Conservation (phyloP, 2,797 vertebrate species). For the Centropyge bicolor region DNA sequence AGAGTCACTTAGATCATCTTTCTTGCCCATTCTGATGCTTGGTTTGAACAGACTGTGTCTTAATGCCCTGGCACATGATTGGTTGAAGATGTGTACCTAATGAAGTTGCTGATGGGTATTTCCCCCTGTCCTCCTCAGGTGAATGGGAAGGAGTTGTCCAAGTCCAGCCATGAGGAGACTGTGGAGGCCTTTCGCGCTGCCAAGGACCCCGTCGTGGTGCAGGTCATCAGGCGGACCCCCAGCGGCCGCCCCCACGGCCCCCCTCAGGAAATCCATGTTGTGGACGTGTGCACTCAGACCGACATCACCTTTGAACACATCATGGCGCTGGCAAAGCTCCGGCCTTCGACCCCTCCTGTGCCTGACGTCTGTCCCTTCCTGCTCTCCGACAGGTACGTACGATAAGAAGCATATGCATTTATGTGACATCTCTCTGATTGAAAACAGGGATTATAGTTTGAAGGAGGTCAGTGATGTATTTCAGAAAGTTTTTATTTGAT, state of each 20-base stretch:
- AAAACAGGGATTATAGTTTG: not conserved
- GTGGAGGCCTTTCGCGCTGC: slow-evolving; percentile 92
- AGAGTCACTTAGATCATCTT: no score
- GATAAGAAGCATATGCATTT: not conserved
- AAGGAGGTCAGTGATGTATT: slow-evolving; percentile 24
- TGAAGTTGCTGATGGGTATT: not conserved
- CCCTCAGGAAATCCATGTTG: slow-evolving; percentile 89
- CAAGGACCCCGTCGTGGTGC: slow-evolving; percentile 97
- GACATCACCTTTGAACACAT: slow-evolving; percentile 99
- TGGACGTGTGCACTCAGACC: slow-evolving; percentile 96
- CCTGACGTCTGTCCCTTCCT: slow-evolving; percentile 97
- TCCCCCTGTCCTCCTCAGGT: slow-evolving; percentile 84
- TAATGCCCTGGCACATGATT: no score
- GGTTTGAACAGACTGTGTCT: no score
- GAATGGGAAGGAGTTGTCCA: slow-evolving; percentile 95
- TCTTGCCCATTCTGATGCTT: no score
- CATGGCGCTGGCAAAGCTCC: slow-evolving; percentile 95
- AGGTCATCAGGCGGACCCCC: slow-evolving; percentile 93
- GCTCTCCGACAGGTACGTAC: slow-evolving; percentile 94
- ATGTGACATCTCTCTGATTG: not conserved
- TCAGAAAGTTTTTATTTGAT: not conserved
- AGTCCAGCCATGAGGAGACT: slow-evolving; percentile 95
- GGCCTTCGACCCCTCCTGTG: slow-evolving; percentile 94
- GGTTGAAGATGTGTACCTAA: no score
- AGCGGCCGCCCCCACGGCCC: slow-evolving; percentile 84